These are phyloP conservation scores for Clarias magur DNA, from an alignment of 2,113 vertebrate species.

Conservation along the genomic window DNA sequence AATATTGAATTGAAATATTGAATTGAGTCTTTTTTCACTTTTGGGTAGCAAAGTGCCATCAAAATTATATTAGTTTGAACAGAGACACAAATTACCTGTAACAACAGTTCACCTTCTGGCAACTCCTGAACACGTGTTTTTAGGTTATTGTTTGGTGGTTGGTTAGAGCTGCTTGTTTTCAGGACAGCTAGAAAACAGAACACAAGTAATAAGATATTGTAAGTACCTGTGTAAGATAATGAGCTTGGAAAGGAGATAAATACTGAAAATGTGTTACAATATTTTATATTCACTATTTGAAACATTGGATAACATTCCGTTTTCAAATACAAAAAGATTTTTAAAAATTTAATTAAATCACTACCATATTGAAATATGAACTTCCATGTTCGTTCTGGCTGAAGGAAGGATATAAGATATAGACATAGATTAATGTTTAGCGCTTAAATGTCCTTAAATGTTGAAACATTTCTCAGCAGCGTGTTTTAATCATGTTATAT, in stretches of 20 bases:
- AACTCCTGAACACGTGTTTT: constrained; percentile 61
- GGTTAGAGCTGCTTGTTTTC: constrained; percentile 64
- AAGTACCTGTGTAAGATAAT: constrained; percentile 4
- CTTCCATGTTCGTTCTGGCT: background rate
- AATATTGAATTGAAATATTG: no score
- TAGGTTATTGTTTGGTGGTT: constrained; percentile 65
- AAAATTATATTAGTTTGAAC: background rate
- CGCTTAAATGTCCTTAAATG: background rate
- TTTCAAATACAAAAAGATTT: background rate
- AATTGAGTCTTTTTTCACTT: background rate
- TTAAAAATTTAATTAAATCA: background rate
- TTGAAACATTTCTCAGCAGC: background rate
- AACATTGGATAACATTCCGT: background rate
- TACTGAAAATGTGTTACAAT: background rate
- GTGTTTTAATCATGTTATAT: background rate
- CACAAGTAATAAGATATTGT: constrained; percentile 26
- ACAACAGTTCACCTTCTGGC: constrained; percentile 78
- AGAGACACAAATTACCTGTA: constrained; percentile 71
- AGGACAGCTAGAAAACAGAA: constrained; percentile 74
- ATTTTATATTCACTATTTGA: background rate
- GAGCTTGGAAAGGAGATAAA: background rate
- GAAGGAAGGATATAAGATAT: background rate
- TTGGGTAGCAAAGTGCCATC: background rate
- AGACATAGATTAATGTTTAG: background rate
- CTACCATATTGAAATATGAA: background rate